Evolutionary conservation across 2,888 invertebrate genomes (phyloP), one percentile per base, ranked within the genome.

Genomic region (Argynnis bischoffii): DNA sequence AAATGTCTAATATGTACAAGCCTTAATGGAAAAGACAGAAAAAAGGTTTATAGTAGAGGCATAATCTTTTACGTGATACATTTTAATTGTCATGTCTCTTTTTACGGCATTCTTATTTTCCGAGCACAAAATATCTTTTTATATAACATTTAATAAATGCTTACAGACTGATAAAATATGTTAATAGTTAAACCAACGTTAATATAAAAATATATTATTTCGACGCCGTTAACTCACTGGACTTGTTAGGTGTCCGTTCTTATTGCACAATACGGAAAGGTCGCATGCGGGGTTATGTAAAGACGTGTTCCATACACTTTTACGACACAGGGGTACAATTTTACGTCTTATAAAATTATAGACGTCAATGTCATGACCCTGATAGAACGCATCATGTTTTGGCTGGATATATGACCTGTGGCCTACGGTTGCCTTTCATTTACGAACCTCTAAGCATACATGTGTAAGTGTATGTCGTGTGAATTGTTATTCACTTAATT

Each of bases 341-440:
- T 81, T 82, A 78, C 78, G 75, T 78, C 82, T 81, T 82, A 74
- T 81, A 81, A 76, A 77, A 80, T 76, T 59, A 72, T 75, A 80
- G 79, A 76, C 78, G 76, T 83, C 91, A 91, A 90, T 88, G 90
- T 90, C 90, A 87, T 72, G 89, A 88, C 87, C 90, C 79, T 88
- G 84, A 80, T 80, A 71, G 71, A 55, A 54, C 54, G 21, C 67
- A 63, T 53, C 70, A 69, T 63, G 54, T 54, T 67, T 63, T 60
- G 51, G 76, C 76, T 78, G 78, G 84, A 82, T 83, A 82, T 80
- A 83, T 78, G 87, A 85, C 87, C 85, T 77, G 80, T 72, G 75
- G 69, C 69, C 70, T 70, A 81, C 81, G 82, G 84, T 81, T 85
- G 74, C 60, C 69, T 65, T 69, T 64, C 70, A 78, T 79, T 80